Evolutionary conservation across 2,888 invertebrate species (phyloP).

Genomic region (Odontomyia ornata): DNA sequence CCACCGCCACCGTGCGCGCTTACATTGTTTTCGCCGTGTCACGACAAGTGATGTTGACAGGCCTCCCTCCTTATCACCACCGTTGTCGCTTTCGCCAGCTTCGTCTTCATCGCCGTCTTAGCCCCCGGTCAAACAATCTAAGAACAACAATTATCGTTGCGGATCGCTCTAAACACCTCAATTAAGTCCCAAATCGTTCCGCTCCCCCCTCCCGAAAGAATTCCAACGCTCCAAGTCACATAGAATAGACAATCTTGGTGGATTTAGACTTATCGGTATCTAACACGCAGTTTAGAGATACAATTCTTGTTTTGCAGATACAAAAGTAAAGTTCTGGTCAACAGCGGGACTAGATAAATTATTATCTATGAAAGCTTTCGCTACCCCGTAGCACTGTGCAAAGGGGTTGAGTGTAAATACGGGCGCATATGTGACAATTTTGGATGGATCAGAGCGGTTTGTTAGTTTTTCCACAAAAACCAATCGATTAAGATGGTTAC

Average conservation of each 20-base stretch:
- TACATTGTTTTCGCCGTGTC: no score
- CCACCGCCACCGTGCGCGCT: no score
- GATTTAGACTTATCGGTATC: not conserved
- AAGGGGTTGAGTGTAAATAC: not conserved
- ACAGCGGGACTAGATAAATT: not conserved
- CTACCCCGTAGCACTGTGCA: not conserved
- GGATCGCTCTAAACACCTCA: not conserved
- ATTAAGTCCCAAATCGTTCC: not conserved
- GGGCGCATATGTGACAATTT: not conserved
- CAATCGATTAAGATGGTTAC: not conserved
- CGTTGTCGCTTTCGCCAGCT: not conserved
- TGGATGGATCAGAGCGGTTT: not conserved
- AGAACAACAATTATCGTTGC: no score
- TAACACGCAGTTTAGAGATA: not conserved
- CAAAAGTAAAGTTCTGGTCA: constrained; percentile 23
- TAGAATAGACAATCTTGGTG: not conserved
- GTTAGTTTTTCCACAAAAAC: not conserved
- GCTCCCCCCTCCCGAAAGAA: not conserved
- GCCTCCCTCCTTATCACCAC: constrained; percentile 26
- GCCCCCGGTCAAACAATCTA: no score
- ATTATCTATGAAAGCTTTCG: not conserved
- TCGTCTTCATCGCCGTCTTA: no score
- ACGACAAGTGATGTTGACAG: not conserved
- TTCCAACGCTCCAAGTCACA: not conserved
- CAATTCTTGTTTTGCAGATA: constrained; percentile 1